Conservation (phyloP, 2,113 vertebrate species). For the Pachyramphus minor region DNA sequence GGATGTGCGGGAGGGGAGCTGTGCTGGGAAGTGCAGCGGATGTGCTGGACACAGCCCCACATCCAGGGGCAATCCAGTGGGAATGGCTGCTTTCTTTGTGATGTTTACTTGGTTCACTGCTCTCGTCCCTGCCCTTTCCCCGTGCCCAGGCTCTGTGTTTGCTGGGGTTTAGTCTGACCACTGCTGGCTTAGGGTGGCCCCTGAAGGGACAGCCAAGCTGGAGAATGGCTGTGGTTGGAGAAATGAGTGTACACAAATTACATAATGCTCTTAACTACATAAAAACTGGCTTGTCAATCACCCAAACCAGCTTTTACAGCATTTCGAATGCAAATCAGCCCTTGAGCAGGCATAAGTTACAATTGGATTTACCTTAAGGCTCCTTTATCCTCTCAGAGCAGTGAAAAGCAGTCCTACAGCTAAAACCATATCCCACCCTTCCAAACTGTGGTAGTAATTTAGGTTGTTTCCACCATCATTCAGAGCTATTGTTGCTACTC, state of each 20-base stretch:
- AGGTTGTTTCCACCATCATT: neutral
- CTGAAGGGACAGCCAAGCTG: neutral
- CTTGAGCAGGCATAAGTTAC: neutral
- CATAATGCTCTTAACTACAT: neutral
- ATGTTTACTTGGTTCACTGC: neutral
- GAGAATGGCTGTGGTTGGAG: conserved; percentile 21
- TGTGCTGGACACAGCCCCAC: neutral
- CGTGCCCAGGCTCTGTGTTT: neutral
- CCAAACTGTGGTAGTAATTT: neutral
- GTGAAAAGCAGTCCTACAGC: neutral
- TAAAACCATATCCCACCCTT: neutral
- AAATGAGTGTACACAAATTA: neutral
- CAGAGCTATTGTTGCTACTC: neutral
- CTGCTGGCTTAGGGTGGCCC: neutral
- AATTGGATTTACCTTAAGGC: neutral
- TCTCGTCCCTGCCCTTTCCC: neutral
- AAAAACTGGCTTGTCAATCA: neutral
- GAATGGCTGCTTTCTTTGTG: neutral
- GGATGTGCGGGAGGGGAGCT: neutral
- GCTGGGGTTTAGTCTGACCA: neutral
- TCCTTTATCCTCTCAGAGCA: neutral
- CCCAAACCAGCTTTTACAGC: neutral
- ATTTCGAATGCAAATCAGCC: neutral
- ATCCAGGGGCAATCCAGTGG: neutral
- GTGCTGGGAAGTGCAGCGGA: neutral